These are phyloP conservation scores for Rutpela maculata DNA, from an alignment of 2,888 invertebrate species.

Conservation along the genomic window DNA sequence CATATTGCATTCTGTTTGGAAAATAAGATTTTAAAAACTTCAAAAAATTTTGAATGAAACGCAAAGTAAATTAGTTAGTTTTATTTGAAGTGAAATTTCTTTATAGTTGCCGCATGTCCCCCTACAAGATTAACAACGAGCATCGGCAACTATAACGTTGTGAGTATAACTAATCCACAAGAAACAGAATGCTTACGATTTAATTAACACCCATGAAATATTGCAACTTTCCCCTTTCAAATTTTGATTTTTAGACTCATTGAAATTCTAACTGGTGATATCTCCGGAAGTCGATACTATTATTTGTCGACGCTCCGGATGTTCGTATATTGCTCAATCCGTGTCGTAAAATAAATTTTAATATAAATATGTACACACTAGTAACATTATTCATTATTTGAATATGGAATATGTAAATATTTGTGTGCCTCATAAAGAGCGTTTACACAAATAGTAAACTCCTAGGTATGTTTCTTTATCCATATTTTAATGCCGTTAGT, in stretches of 20 bases:
- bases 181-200: constrained; percentile 4
- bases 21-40: too few relatives aligned
- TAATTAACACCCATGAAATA: constrained; percentile 13
- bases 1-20: too few relatives aligned
- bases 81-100: too few relatives aligned
- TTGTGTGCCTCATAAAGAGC: not conserved
- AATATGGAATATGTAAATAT: not conserved
- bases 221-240: constrained; percentile 28
- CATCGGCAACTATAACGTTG: not conserved
- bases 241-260: constrained; percentile 21
- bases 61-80: too few relatives aligned
- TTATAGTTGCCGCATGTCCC: too few relatives aligned
- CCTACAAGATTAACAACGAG: too few relatives aligned
- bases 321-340: not conserved
- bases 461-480: not conserved
- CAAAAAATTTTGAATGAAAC: too few relatives aligned
- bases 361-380: not conserved
- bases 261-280: constrained; percentile 26
- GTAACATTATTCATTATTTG: not conserved
- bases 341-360: constrained; percentile 6
- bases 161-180: not conserved
- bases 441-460: not conserved
- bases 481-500: not conserved
- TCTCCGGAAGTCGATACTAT: constrained; percentile 28
- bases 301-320: constrained; percentile 36